A percentile compares a stretch with the other conserved stretches of the same genome.
These are phyloP conservation scores for Acestrorhynchus altus DNA, from an alignment of 2,797 vertebrate species.

Conservation along the genomic window DNA sequence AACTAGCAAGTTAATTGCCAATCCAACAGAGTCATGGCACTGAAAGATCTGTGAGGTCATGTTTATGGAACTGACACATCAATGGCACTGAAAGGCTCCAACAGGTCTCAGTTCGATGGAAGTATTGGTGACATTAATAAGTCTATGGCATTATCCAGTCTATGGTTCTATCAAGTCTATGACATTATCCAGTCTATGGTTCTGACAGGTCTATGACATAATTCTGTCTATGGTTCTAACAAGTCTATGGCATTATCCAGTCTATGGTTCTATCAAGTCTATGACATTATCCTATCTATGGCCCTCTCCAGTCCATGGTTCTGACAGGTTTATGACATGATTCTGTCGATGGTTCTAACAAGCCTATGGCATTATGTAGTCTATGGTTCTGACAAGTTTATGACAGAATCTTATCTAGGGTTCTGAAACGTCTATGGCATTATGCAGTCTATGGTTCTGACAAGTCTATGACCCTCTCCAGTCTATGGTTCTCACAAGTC, in stretches of 20 bases:
- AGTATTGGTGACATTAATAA: no score
- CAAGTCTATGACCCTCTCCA: not conserved
- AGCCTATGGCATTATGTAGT: not conserved
- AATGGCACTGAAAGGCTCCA: no score
- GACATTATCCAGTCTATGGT: no score
- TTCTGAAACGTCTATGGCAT: not conserved
- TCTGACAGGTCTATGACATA: no score
- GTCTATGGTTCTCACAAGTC: not conserved
- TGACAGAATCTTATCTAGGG: no score
- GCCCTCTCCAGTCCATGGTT: not conserved
- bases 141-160: no score
- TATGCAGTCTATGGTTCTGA: not conserved
- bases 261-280: not conserved
- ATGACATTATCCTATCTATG: not conserved
- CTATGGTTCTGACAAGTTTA: not conserved
- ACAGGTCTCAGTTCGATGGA: no score
- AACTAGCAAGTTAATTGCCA: no score
- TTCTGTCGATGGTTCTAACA: not conserved
- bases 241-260: not conserved
- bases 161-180: no score
- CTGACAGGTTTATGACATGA: not conserved
- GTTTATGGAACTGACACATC: no score
- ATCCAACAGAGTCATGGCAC: no score
- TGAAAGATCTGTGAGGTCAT: no score
- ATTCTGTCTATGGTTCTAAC: not conserved